phyloP scores from a whole-genome alignment of 2,888 invertebrate species.

The Drosophila peninsularis region DNA sequence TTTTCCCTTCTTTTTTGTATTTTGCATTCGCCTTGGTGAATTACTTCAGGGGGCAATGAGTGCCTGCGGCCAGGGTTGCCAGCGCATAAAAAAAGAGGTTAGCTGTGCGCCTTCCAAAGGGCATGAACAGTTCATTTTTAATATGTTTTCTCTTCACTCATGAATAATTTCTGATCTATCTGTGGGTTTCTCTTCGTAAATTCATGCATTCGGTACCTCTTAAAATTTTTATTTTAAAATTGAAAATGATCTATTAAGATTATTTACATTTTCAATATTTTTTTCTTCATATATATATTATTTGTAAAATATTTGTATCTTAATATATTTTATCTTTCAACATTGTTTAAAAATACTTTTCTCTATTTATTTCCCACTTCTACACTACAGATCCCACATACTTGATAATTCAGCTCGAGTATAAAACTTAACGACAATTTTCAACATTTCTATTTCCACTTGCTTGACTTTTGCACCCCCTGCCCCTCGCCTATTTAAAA shows the following conservation, averaged over 20 bases:
- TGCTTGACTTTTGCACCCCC: slow-evolving; percentile 23
- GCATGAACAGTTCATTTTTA: slow-evolving; percentile 6
- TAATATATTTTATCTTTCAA: no score
- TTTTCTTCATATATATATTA: no score
- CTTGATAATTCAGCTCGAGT: slow-evolving; percentile 35
- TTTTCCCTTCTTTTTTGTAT: neutral
- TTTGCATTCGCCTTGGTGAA: slow-evolving; percentile 61
- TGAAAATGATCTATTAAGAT: neutral
- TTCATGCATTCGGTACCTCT: neutral
- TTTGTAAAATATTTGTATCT: no score
- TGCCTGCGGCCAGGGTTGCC: slow-evolving; percentile 7
- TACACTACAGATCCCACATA: slow-evolving; percentile 33
- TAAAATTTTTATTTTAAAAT: neutral
- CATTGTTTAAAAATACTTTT: neutral
- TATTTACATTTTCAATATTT: no score
- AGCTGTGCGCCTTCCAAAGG: neutral
- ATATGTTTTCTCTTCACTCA: neutral
- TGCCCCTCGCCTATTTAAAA: slow-evolving; percentile 9
- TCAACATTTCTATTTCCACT: slow-evolving; percentile 54
- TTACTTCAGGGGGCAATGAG: slow-evolving; percentile 48
- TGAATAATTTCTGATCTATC: slow-evolving; percentile 2
- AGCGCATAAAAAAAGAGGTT: slow-evolving; percentile 1
- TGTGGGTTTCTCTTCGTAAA: neutral
- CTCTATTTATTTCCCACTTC: neutral
- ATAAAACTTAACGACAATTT: slow-evolving; percentile 61